Percentiles rank a stretch among this genome's conserved stretches.
phyloP scores from a whole-genome alignment of 2,797 vertebrate genomes.

The Botia kubotai region DNA sequence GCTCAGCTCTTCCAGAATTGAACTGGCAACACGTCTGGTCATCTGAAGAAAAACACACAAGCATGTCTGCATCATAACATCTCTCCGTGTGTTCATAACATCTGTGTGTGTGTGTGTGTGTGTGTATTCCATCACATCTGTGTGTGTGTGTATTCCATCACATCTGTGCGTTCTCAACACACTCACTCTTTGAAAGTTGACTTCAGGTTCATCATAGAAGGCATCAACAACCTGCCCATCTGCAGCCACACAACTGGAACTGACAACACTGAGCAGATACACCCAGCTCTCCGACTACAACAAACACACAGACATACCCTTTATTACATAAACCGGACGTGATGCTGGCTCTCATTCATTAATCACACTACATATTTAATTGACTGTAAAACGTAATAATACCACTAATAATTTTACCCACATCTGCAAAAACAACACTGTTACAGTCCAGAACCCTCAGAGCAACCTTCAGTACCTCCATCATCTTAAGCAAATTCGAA shows the following conservation, averaged over 20 bases:
- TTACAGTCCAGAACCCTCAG: slow-evolving; percentile 61
- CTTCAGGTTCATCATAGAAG: slow-evolving; percentile 39
- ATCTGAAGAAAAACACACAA: slow-evolving; percentile 58
- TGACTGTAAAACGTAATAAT: too few relatives aligned
- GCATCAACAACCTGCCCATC: slow-evolving; percentile 13
- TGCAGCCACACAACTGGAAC: slow-evolving; percentile 1
- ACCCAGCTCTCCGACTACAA: slow-evolving; percentile 56
- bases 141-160: too few relatives aligned
- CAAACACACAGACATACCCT: background rate
- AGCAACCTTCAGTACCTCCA: slow-evolving; percentile 59
- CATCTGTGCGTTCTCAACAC: too few relatives aligned
- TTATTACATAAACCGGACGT: background rate
- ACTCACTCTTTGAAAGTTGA: slow-evolving; percentile 49
- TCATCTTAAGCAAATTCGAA: slow-evolving; percentile 27
- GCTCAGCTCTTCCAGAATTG: slow-evolving; percentile 55
- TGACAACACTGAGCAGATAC: slow-evolving; percentile 46
- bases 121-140: too few relatives aligned
- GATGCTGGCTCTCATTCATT: background rate
- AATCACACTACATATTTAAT: background rate
- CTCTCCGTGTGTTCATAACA: too few relatives aligned
- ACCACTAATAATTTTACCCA: slow-evolving; percentile 41
- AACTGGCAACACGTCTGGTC: slow-evolving; percentile 48
- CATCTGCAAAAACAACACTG: slow-evolving; percentile 49
- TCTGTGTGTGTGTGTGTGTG: too few relatives aligned
- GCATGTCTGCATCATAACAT: background rate